Evolutionary conservation across 1,140 invertebrate species (phyloP).

Genomic region (Drosophila pruinosa): DNA sequence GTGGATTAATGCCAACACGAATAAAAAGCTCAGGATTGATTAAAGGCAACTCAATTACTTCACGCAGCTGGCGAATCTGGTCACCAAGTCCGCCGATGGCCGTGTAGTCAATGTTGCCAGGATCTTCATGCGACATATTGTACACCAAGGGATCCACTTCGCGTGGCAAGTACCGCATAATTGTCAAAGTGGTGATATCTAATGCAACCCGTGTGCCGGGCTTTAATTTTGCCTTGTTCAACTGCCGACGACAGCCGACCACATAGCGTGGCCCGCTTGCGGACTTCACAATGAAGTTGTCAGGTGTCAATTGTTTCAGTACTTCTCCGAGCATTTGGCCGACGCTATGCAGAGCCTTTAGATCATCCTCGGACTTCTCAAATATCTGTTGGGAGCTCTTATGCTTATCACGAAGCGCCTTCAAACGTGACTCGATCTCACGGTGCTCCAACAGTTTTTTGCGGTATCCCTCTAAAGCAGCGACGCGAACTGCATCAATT

Average conservation of each 20-base stretch:
- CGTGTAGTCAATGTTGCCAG: slow-evolving; percentile 59
- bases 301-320: slow-evolving; percentile 98
- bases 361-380: slow-evolving; percentile 99
- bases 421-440: slow-evolving; percentile 95
- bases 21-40: slow-evolving; percentile 96
- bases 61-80: slow-evolving; percentile 65
- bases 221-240: slow-evolving; percentile 55
- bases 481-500: slow-evolving; percentile 86
- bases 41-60: slow-evolving; percentile 66
- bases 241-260: slow-evolving; percentile 61
- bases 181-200: slow-evolving; percentile 64
- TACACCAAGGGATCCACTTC: slow-evolving; percentile 70
- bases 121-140: slow-evolving; percentile 68
- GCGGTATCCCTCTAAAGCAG: slow-evolving; percentile 93
- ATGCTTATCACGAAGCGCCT: slow-evolving; percentile 97
- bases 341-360: slow-evolving; percentile 99
- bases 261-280: slow-evolving; percentile 63
- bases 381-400: slow-evolving; percentile 98
- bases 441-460: slow-evolving; percentile 98
- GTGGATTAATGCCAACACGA: slow-evolving; percentile 98
- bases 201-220: slow-evolving; percentile 59
- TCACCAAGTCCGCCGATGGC: slow-evolving; percentile 63
- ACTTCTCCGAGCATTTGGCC: slow-evolving; percentile 99
- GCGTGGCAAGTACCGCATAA: slow-evolving; percentile 63
- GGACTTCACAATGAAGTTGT: slow-evolving; percentile 88